A percentile compares a stretch with the other conserved stretches of the same genome.
Conservation (phyloP, 2,113 vertebrate species). For the Centrocercus urophasianus region DNA sequence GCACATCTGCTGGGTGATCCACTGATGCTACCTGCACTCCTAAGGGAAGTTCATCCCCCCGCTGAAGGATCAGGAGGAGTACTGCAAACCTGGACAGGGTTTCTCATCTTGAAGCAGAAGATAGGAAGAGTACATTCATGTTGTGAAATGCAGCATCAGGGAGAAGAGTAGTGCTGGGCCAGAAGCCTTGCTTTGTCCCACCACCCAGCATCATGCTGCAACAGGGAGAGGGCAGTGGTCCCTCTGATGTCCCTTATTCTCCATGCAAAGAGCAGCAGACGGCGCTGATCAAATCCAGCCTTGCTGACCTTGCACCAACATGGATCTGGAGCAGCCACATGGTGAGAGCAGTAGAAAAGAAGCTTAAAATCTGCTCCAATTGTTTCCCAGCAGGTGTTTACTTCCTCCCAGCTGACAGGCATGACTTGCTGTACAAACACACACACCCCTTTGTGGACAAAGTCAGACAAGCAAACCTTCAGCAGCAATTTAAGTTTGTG, state of each 20-base stretch:
- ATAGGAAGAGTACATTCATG: background rate
- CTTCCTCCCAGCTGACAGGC: conserved; percentile 22
- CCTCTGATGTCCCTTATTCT: background rate
- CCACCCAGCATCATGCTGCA: background rate
- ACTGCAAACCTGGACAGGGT: background rate
- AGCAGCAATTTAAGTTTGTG: background rate
- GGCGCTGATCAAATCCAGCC: background rate
- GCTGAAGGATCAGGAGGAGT: background rate
- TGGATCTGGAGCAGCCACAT: background rate
- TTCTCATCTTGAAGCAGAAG: background rate
- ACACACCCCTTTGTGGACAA: background rate
- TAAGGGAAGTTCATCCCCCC: background rate
- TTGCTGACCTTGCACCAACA: accelerated
- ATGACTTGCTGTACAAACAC: background rate
- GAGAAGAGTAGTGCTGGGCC: accelerated
- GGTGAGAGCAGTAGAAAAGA: background rate
- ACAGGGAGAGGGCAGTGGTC: accelerated
- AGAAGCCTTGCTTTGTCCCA: background rate
- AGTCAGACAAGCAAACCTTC: background rate
- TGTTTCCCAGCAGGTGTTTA: conserved; percentile 22
- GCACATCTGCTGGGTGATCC: background rate
- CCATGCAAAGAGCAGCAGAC: background rate
- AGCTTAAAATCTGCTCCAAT: background rate
- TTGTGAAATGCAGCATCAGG: background rate
- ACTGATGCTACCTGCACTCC: background rate